Percentiles rank a stretch among this genome's conserved stretches.
Evolutionary conservation across 2,888 invertebrate species (phyloP).

Genomic region (Syrphus vitripennis): DNA sequence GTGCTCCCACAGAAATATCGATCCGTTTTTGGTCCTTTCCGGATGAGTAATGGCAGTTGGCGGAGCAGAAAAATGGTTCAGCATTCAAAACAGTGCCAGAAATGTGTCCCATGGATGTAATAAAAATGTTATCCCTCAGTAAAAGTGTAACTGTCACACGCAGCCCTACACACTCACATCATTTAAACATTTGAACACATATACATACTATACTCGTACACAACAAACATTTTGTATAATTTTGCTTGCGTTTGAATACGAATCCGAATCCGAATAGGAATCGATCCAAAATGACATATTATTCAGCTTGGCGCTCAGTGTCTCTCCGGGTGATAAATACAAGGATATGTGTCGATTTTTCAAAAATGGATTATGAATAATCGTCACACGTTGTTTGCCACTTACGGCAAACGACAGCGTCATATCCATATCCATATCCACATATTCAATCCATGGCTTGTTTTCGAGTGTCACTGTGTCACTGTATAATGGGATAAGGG

Average conservation of each 20-base stretch:
- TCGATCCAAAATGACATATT: slow-evolving; percentile 60
- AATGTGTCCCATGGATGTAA: slow-evolving; percentile 71
- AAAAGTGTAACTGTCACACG: slow-evolving; percentile 43
- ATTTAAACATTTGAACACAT: not conserved
- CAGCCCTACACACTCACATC: not conserved
- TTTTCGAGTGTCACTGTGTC: slow-evolving; percentile 55
- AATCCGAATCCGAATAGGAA: slow-evolving; percentile 1
- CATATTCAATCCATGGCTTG: slow-evolving; percentile 50
- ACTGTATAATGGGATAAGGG: slow-evolving; percentile 59
- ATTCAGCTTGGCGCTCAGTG: slow-evolving; percentile 51
- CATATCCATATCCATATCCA: not conserved
- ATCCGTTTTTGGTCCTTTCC: slow-evolving; percentile 57
- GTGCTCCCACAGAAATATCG: slow-evolving; percentile 59
- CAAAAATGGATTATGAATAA: slow-evolving; percentile 71
- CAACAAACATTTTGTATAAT: slow-evolving; percentile 21
- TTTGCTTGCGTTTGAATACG: slow-evolving; percentile 41
- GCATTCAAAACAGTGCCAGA: slow-evolving; percentile 69
- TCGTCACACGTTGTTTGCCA: slow-evolving; percentile 70
- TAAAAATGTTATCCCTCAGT: slow-evolving; percentile 66
- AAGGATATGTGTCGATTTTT: slow-evolving; percentile 71
- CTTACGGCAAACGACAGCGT: slow-evolving; percentile 54
- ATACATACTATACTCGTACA: not conserved
- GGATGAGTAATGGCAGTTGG: slow-evolving; percentile 66
- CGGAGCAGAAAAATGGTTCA: slow-evolving; percentile 65
- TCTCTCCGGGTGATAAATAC: slow-evolving; percentile 58